Base-by-base conservation (phyloP, 2,113 vertebrate species). In the Atractosteus spatula region DNA sequence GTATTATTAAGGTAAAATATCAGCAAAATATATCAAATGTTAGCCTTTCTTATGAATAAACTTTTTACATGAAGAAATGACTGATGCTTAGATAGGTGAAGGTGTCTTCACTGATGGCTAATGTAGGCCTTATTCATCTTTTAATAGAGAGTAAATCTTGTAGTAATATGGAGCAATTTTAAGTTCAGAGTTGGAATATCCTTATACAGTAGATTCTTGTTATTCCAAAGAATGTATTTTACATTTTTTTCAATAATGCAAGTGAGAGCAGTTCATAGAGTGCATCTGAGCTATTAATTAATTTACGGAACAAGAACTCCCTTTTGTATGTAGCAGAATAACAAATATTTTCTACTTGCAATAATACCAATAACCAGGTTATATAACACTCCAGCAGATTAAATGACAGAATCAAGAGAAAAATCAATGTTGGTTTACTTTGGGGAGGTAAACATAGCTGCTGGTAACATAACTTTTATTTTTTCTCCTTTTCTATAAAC, bases 331-430 rank as follows among this genome's bases (percentile, higher is more conserved):
- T 3, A 8, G 3, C 3, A 14, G 14, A 13, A 68, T 16, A 54
- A 16, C n/a, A 47, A 72, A 66, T 57, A 43, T 43, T 14, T 7
- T 56, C 14, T 51, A 57, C 5, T 55, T 10, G 1, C 54, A 57
- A 16, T 16, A 66, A 54, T n/a, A 29, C 62, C 11, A 17, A 56
- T 61, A 59, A 73, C 65, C 44, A 55, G 59, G 64, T 68, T 68
- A 73, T 43, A 66, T 61, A 56, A 73, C 16, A 68, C 43, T 43
- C 42, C 6, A 44, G 51, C 71, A 73, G 72, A 61, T 51, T 62
- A 68, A 73, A 73, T 68, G 55, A 68, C 72, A 73, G 43, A 62
- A 68, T 59, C 65, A 68, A 67, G 65, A 47, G 72, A 68, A 61
- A 73, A 73, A 68, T 68, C 65, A 51, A 73, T 73, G 64, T 43